Evolutionary conservation across 2,113 vertebrate species (phyloP), one percentile per base, ranked within the genome.

Genomic region (Rhabdomys dilectus): DNA sequence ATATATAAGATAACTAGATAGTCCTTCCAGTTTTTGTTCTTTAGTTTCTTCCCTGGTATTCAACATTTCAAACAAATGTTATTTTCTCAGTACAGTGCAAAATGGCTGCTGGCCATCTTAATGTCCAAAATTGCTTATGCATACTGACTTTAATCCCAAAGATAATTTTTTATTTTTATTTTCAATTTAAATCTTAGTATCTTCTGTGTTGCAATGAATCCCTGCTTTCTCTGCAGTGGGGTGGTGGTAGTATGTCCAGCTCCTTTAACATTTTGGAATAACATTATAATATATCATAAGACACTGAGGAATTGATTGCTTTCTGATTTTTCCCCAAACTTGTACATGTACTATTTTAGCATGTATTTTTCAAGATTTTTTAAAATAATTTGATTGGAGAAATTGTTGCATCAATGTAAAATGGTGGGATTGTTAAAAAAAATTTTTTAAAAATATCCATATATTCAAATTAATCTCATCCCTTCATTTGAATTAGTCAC

Each of bases 171-270:
- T 39, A 36, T 16, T 73, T 73, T n/a, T 73, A 39, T 95, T 68
- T 48, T 58, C 29, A 82, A 31, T 31, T 39, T 36, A 73, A 77
- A 10, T 45, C 51, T 13, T 26, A 62, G 39, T 76, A 22, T 51
- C 42, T 89, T 80, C 7, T 72, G 22, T 2, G 6, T 89, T 89
- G 87, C 4, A 16, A 36, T 42, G 68, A 86, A 42, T 60, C 34
- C 72, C 42, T 62, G 7, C 10, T 94, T 68, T 92, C 34, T 36
- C 7, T n/a, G 36, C 70, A 73, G 58, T 81, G 5, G 45, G 31
- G 19, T 15, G 2, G 45, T 34, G 3, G 34, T 11, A 2, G 2
- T 29, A 3, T 56, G 17, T 60, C 0, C 22, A 56, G 3, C 1
- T 2, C 76, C 84, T 12, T 31, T 70, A 17, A n/a, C 75, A 86